Conservation (phyloP, 2,113 vertebrate genomes). For the Lophura nycthemera region DNA sequence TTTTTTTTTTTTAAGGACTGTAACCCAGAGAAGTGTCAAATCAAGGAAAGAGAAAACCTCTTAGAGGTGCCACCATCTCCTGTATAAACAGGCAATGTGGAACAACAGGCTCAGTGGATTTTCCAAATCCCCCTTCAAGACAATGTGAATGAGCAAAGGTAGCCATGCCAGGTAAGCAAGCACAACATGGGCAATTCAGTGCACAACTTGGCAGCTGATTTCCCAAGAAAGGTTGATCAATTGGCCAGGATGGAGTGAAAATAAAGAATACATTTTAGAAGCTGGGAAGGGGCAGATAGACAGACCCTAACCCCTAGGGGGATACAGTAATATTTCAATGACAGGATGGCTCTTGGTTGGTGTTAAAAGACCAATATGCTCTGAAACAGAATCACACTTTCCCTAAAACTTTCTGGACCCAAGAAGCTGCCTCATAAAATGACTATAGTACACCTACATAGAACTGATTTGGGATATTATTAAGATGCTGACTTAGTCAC, state of each 20-base stretch:
- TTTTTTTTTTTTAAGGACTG: not conserved
- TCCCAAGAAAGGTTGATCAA: not conserved
- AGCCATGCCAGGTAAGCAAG: fast-evolving
- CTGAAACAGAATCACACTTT: not conserved
- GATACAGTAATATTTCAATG: not conserved
- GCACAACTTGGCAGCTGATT: not conserved
- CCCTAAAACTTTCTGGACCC: not conserved
- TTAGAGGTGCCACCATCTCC: not conserved
- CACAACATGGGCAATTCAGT: fast-evolving
- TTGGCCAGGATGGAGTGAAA: not conserved
- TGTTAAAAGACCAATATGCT: not conserved
- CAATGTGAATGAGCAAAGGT: not conserved
- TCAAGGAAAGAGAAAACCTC: not conserved
- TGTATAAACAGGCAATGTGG: not conserved
- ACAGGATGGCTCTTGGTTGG: not conserved
- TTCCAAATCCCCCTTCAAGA: not conserved
- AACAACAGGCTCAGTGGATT: not conserved
- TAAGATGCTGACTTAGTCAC: slow-evolving; percentile 29
- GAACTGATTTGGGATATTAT: slow-evolving; percentile 16
- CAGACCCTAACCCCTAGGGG: not conserved
- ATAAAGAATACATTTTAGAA: not conserved
- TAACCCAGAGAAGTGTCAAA: not conserved
- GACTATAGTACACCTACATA: not conserved
- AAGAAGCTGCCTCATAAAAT: slow-evolving; percentile 41
- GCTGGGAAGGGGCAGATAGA: not conserved